phyloP scores from a whole-genome alignment of 2,888 invertebrate species.

The Drosophila macrospina region DNA sequence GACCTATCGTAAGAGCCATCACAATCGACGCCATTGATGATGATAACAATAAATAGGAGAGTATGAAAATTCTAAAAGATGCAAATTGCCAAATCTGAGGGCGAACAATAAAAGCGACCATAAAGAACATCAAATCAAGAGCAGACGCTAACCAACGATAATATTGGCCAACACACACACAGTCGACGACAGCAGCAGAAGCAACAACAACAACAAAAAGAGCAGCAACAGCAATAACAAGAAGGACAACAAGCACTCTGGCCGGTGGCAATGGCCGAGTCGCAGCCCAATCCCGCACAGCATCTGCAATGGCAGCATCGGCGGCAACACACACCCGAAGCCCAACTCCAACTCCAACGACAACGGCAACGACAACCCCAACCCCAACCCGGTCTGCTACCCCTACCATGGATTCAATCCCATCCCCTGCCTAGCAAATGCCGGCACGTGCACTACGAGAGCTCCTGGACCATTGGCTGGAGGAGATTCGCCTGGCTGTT shows the following conservation, averaged over 20 bases:
- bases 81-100: slow-evolving; percentile 68
- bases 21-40: slow-evolving; percentile 51
- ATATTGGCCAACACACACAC: slow-evolving; percentile 36
- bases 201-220: slow-evolving; percentile 21
- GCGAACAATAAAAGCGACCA: slow-evolving; percentile 65
- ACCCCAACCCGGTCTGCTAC: slow-evolving; percentile 6
- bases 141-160: slow-evolving; percentile 55
- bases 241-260: slow-evolving; percentile 25
- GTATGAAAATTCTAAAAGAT: slow-evolving; percentile 69
- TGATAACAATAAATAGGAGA: slow-evolving; percentile 53
- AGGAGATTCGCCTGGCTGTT: slow-evolving; percentile 76
- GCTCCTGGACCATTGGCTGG: slow-evolving; percentile 50
- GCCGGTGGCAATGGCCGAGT: slow-evolving; percentile 59
- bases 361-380: slow-evolving; percentile 25
- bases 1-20: slow-evolving; percentile 47
- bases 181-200: slow-evolving; percentile 39
- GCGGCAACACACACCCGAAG: slow-evolving; percentile 40
- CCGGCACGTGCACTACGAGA: slow-evolving; percentile 68
- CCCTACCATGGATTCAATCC: slow-evolving; percentile 5
- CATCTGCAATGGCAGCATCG: slow-evolving; percentile 56
- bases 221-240: slow-evolving; percentile 22
- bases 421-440: slow-evolving; percentile 47
- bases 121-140: slow-evolving; percentile 70
- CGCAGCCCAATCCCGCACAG: slow-evolving; percentile 46
- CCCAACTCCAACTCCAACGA: slow-evolving; percentile 21